A percentile compares a stretch with the other conserved stretches of the same genome.
phyloP scores from a whole-genome alignment of 2,797 vertebrate species.

The Valencia hispanica region DNA sequence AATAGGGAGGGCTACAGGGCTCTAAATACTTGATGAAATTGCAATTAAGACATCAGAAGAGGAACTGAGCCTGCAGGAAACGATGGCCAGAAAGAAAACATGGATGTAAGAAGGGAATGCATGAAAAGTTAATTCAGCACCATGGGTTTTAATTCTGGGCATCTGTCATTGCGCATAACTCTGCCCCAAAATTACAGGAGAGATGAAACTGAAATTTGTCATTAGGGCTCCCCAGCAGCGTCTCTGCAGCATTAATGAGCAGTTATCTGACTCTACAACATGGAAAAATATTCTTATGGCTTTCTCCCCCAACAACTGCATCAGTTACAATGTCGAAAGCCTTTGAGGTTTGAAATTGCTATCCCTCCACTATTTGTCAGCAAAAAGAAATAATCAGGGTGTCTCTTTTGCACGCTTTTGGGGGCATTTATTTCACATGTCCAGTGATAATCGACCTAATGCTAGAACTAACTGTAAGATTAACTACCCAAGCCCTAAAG shows the following conservation, averaged over 20 bases:
- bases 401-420: constrained; percentile 30
- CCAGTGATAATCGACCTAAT: constrained; percentile 69
- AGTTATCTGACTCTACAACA: constrained; percentile 48
- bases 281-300: constrained; percentile 33
- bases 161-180: constrained; percentile 62
- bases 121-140: constrained; percentile 74
- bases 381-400: constrained; percentile 47
- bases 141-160: constrained; percentile 55
- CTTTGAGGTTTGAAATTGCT: constrained; percentile 12
- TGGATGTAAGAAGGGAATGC: constrained; percentile 56
- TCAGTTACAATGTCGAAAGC: constrained; percentile 42
- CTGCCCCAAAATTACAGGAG: constrained; percentile 31
- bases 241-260: constrained; percentile 66
- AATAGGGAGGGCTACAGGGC: constrained; percentile 49
- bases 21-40: constrained; percentile 80
- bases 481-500: constrained; percentile 58
- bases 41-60: constrained; percentile 73
- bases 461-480: constrained; percentile 66
- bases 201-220: constrained; percentile 64
- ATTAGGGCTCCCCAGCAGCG: constrained; percentile 54
- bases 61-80: constrained; percentile 50
- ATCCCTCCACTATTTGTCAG: constrained; percentile 25
- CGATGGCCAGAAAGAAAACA: constrained; percentile 60
- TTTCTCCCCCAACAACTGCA: constrained; percentile 10
- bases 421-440: constrained; percentile 62